Base-by-base conservation (phyloP, 2,797 vertebrate genomes). In the Ptychadena robeensis region DNA sequence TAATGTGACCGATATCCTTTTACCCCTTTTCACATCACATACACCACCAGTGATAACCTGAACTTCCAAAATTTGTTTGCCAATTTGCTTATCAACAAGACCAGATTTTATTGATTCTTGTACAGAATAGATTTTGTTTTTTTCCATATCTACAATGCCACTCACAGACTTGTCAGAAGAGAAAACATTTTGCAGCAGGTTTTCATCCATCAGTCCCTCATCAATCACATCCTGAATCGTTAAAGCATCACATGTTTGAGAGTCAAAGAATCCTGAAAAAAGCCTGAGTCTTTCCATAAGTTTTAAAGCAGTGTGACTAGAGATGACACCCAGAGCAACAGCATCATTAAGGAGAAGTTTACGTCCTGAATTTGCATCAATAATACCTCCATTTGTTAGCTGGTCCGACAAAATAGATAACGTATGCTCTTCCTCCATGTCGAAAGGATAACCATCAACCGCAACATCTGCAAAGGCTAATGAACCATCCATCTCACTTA, bases 11-110 rank as follows among this genome's bases (percentile, higher is more conserved):
- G 98, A 99, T 69, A 99, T 66, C 37, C 95, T 98, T 87, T 96
- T 96, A 85, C 94, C 95, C 79, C 95, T 93, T 32, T 91, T 95
- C 75, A 98, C 86, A 86, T 99, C 97, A 71, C 96, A 88, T 6
- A 99, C 94, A 25, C 98, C 98, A 27, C 98, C 98, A 28, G 98
- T 96, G 0, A 91, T 94, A 65, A 99, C 95, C 85, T 99, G 98
- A 1, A 94, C 95, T 88, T 99, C 96, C 79, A 99, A 88, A 77
- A 99, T 93, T 84, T 91, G 92, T 88, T 86, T 87, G 0, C 95
- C 95, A 0, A 95, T 96, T 86, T 95, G 90, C 31, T 90, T 88
- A 87, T 98, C 95, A 48, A 99, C 91, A 59, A 99, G 89, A 28
- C 98, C 97, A 37, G 88, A 63, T 0, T 89, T 89, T 66, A 94